Base-by-base conservation (phyloP, 2,797 vertebrate species). In the Graptemys geographica region DNA sequence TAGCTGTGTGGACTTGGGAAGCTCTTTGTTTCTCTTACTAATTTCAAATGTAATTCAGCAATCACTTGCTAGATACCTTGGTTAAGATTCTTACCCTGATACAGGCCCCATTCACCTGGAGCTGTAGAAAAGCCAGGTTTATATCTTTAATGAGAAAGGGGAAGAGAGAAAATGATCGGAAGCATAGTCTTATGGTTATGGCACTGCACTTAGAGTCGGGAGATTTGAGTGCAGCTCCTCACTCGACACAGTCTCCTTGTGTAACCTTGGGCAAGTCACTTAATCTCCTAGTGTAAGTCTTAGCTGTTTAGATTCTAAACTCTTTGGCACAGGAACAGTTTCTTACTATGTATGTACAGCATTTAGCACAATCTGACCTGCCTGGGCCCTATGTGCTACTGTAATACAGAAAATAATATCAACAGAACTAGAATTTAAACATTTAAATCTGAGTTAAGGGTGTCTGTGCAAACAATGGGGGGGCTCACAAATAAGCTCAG, bases 291-390 rank as follows among this genome's bases (percentile, higher is more conserved):
- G 23, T 62, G 76, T 86, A 49, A 90, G 76, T 78, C 74, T 87
- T 87, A 18, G 49, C 94, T 51, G 27, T 83, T 84, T 69, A 62
- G 84, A 96, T 93, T 76, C 89, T 90, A 91, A 93, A 90, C 84
- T 15, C 59, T 84, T 37, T 84, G 94, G 79, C 90, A 88, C 41
- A 76, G 47, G 86, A 81, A 47, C 84, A 78, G 78, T 93, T 72
- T 88, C 86, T 78, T 82, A 8, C 79, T 82, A 90, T 44, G 49
- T 88, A 72, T 16, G 92, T 37, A 57, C 83, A 88, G 84, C 44
- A 93, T 90, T n/a, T 89, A 95, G 94, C 56, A 83, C 59, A 16
- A 4, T 19, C 91, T 72, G 69, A 41, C 37, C n/a, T 72, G 21
- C 37, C 19, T 41, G n/a, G 65, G 37, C 21, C 81, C 79, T 89